Percentiles rank a stretch among this genome's conserved stretches.
Conservation (phyloP, 2,113 vertebrate species). For the Actinemys pallida region DNA sequence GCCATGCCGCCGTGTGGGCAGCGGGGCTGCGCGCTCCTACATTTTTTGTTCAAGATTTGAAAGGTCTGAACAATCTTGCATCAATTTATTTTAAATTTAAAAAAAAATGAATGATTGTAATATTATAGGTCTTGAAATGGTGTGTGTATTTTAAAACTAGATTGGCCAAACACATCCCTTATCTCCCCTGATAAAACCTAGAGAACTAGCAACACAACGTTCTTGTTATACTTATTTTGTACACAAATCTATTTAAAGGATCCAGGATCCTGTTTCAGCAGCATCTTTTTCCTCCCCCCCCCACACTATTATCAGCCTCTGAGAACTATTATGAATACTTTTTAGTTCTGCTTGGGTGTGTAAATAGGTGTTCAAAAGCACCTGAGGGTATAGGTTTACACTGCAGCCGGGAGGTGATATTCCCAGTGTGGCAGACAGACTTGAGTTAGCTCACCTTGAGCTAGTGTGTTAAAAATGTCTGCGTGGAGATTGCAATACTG, state of each 20-base stretch:
- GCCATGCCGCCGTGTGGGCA: too few species aligned
- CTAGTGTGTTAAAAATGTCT: background rate
- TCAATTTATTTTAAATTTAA: background rate
- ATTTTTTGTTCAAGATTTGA: too few species aligned
- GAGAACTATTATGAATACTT: background rate
- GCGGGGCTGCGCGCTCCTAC: too few species aligned
- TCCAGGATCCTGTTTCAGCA: background rate
- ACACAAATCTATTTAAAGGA: constrained; percentile 34
- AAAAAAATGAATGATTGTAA: background rate
- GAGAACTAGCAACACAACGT: constrained; percentile 1
- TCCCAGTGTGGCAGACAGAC: background rate
- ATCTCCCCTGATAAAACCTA: background rate
- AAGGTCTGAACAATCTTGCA: background rate
- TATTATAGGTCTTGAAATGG: background rate
- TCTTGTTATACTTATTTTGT: background rate
- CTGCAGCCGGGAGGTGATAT: background rate
- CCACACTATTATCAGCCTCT: background rate
- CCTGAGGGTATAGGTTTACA: background rate
- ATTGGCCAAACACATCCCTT: constrained; percentile 7
- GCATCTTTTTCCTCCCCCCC: background rate
- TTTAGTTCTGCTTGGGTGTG: background rate
- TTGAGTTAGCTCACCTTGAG: background rate
- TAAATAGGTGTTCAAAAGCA: background rate
- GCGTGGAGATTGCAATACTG: background rate
- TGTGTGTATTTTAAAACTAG: background rate